These are phyloP conservation scores for Platycercus adscitus DNA, from an alignment of 2,113 vertebrate species.

Conservation along the genomic window DNA sequence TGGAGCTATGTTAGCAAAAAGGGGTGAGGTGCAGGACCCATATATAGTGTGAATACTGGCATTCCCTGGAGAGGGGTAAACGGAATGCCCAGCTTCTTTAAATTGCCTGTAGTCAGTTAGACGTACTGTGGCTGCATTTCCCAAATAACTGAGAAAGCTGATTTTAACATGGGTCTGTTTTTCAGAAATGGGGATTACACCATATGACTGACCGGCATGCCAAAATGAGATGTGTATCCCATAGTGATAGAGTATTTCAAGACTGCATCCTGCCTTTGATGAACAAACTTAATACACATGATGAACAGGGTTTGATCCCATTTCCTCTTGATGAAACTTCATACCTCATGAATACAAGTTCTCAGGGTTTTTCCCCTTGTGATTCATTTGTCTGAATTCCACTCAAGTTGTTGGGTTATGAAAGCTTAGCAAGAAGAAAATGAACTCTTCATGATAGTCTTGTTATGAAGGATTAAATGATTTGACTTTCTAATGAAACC, in stretches of 20 bases:
- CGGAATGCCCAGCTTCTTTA: neutral
- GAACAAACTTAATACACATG: neutral
- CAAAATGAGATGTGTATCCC: neutral
- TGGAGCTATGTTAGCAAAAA: neutral
- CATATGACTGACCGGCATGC: neutral
- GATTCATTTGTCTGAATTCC: neutral
- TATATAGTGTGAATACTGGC: neutral
- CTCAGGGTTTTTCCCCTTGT: neutral
- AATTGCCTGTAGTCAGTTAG: neutral
- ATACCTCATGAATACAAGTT: neutral
- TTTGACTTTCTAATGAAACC: conserved; percentile 15
- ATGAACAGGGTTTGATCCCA: neutral
- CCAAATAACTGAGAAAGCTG: neutral
- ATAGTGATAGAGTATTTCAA: neutral
- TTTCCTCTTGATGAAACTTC: neutral
- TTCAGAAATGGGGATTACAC: neutral
- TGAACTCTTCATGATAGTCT: neutral
- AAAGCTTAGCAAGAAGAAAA: neutral
- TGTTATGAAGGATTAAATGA: neutral
- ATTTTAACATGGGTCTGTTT: neutral
- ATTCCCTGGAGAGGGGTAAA: neutral
- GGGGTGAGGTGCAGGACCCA: neutral
- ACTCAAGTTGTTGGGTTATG: neutral
- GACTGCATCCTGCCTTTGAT: neutral
- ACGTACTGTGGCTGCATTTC: neutral